These are phyloP conservation scores for Parauchenoglanis ngamensis DNA, from an alignment of 2,797 vertebrate genomes.

Conservation along the genomic window DNA sequence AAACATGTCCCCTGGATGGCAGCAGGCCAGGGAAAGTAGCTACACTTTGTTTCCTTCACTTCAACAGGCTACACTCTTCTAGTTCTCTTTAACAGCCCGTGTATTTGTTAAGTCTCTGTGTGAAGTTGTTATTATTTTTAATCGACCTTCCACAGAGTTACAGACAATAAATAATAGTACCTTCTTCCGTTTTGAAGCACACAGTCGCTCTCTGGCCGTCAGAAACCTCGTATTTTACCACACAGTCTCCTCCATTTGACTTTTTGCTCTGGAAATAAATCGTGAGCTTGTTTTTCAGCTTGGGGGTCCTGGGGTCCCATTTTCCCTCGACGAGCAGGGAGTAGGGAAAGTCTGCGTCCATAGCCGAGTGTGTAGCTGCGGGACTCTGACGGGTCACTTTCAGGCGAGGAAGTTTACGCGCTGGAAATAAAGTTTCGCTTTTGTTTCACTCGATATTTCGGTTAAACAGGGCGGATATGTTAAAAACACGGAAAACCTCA, in stretches of 20 bases:
- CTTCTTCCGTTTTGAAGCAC: constrained; percentile 68
- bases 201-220: constrained; percentile 54
- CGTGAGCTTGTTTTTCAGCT: constrained; percentile 66
- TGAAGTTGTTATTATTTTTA: not conserved
- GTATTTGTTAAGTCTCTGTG: not conserved
- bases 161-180: not conserved
- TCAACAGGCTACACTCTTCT: not conserved
- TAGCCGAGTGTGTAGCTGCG: not conserved
- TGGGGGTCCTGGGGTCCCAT: constrained; percentile 38
- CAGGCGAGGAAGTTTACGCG: not conserved
- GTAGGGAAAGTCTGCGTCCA: constrained; percentile 52
- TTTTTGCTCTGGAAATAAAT: constrained; percentile 77
- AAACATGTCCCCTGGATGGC: not conserved
- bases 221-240: constrained; percentile 54
- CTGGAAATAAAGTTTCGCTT: constrained; percentile 67
- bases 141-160: not conserved
- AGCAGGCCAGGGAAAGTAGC: too few species aligned
- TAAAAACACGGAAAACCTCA: not conserved
- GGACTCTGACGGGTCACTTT: rapidly evolving
- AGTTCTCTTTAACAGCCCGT: not conserved
- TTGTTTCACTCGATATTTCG: constrained; percentile 56
- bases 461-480: not conserved
- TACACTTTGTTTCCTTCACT: not conserved
- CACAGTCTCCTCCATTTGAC: constrained; percentile 71
- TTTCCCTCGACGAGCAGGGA: constrained; percentile 65